Percentiles rank a stretch among this genome's conserved stretches.
Evolutionary conservation across 2,797 vertebrate species (phyloP).

Genomic region (Mallotus villosus): DNA sequence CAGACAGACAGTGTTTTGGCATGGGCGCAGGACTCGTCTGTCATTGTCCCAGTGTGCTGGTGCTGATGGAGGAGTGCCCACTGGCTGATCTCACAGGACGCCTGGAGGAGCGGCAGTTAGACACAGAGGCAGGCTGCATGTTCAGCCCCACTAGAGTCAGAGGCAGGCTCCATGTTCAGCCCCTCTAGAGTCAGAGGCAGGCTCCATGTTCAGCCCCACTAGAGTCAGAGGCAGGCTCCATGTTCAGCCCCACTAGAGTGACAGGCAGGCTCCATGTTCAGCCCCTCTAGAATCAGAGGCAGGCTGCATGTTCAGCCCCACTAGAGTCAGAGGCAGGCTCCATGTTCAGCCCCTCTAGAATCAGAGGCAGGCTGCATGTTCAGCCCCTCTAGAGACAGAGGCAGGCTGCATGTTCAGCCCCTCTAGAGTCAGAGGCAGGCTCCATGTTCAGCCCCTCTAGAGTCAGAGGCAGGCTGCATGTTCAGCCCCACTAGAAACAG

Average conservation of each 20-base stretch:
- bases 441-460: too few relatives aligned
- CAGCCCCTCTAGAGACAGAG: too few relatives aligned
- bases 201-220: too few relatives aligned
- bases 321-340: too few relatives aligned
- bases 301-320: slow-evolving; percentile 52
- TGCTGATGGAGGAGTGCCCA: slow-evolving; percentile 65
- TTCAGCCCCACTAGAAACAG: background rate
- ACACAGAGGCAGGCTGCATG: too few relatives aligned
- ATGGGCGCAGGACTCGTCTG: slow-evolving; percentile 60
- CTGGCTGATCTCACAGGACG: slow-evolving; percentile 63
- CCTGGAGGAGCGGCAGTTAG: background rate
- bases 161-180: too few relatives aligned
- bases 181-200: too few relatives aligned
- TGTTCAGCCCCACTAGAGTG: background rate
- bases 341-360: background rate
- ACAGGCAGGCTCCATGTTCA: slow-evolving; percentile 44
- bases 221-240: too few relatives aligned
- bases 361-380: slow-evolving; percentile 42
- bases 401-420: too few relatives aligned
- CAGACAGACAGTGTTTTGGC: slow-evolving; percentile 64
- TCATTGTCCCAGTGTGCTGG: slow-evolving; percentile 57
- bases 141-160: too few relatives aligned
- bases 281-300: background rate
- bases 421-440: background rate
- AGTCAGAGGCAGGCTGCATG: too few relatives aligned